Conservation (phyloP, 2,797 vertebrate genomes). For the Avahi laniger region DNA sequence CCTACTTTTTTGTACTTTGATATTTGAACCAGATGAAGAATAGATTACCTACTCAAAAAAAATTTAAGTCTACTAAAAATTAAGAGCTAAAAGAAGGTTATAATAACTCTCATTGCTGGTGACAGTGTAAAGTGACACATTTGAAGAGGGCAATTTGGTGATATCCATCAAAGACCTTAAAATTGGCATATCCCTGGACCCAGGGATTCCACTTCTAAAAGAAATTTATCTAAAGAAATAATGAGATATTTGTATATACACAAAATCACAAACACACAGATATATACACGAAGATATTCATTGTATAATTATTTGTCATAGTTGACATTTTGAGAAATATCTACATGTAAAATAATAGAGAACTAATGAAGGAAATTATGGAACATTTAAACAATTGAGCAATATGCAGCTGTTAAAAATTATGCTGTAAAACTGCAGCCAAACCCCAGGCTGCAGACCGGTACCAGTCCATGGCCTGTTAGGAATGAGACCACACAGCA, state of each 20-base stretch:
- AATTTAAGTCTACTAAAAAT: neutral
- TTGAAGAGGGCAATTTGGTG: neutral
- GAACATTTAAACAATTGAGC: neutral
- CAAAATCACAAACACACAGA: neutral
- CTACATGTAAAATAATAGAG: neutral
- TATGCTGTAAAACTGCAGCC: neutral
- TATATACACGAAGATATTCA: neutral
- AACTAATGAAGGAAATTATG: neutral
- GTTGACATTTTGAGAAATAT: neutral
- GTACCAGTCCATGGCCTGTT: too few species aligned
- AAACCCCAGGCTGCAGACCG: too few species aligned
- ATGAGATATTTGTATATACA: neutral
- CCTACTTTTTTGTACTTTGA: neutral
- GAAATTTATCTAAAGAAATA: constrained; percentile 18
- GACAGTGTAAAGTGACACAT: neutral
- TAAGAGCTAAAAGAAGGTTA: neutral
- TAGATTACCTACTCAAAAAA: neutral
- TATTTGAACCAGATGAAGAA: constrained; percentile 12
- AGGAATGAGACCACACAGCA: too few species aligned
- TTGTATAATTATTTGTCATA: neutral
- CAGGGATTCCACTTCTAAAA: constrained; percentile 10
- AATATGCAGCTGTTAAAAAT: constrained; percentile 22
- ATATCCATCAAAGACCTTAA: neutral
- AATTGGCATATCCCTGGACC: neutral
- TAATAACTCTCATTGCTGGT: neutral